phyloP scores from a whole-genome alignment of 2,113 vertebrate genomes.

The Spilogale gracilis region DNA sequence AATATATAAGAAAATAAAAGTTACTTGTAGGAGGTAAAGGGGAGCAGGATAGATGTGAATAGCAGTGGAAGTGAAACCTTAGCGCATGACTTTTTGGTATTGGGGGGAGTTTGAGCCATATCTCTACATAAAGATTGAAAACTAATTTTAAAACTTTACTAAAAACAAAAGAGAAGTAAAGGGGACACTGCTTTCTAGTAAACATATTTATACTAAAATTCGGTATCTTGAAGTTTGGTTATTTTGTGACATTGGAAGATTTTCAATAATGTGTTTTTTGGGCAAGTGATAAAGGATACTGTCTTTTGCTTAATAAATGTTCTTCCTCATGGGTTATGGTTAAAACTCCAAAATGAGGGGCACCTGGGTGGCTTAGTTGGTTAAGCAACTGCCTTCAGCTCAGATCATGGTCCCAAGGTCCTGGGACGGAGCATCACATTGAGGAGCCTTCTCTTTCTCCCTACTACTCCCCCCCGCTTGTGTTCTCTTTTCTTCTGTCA shows the following conservation, averaged over 20 bases:
- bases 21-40: neutral
- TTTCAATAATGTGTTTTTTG: conserved; percentile 31
- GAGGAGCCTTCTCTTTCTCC: no score
- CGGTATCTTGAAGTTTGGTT: neutral
- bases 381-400: no score
- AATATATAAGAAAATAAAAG: no score
- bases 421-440: no score
- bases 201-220: conserved; percentile 48
- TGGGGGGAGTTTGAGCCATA: neutral
- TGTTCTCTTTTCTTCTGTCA: no score
- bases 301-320: conserved; percentile 26
- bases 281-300: conserved; percentile 31
- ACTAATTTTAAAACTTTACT: neutral
- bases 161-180: conserved; percentile 17
- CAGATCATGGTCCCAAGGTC: no score
- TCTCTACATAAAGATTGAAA: neutral
- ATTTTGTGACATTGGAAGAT: neutral
- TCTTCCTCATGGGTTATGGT: neutral
- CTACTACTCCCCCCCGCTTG: no score
- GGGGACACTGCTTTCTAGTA: neutral
- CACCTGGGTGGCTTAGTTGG: no score
- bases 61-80: neutral
- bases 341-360: conserved; percentile 34
- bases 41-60: neutral
- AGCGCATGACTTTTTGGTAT: neutral